These are phyloP conservation scores for Artibeus lituratus DNA, from an alignment of 2,797 vertebrate species.

Conservation along the genomic window DNA sequence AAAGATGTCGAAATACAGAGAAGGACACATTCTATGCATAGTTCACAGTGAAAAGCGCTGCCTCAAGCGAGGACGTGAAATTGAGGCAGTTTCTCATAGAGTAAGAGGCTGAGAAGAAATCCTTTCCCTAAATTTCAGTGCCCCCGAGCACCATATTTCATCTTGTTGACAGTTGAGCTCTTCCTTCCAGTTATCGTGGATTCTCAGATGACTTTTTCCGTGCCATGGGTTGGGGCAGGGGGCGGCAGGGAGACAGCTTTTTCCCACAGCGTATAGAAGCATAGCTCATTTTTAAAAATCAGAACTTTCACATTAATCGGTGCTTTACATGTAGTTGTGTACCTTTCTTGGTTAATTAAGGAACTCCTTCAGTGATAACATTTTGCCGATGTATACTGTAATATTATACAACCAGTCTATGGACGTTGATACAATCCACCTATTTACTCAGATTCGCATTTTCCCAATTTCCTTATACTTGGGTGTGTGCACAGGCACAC, in stretches of 20 bases:
- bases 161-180: constrained; percentile 57
- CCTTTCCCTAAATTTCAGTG: constrained; percentile 39
- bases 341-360: background rate
- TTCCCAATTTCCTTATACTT: background rate
- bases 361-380: background rate
- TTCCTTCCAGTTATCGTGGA: constrained; percentile 42
- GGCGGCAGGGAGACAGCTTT: background rate
- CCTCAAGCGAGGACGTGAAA: constrained; percentile 56
- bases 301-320: background rate
- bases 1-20: constrained; percentile 53
- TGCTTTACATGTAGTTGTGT: background rate
- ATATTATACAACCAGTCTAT: background rate
- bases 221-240: background rate
- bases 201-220: constrained; percentile 8
- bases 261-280: background rate
- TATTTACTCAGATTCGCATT: background rate
- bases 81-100: constrained; percentile 26
- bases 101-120: constrained; percentile 45
- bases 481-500: background rate
- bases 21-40: background rate
- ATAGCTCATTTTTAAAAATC: background rate
- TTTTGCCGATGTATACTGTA: background rate
- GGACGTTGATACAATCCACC: background rate
- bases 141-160: constrained; percentile 53
- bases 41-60: constrained; percentile 31